Conservation (phyloP, 2,113 vertebrate species). For the Lathamus discolor region DNA sequence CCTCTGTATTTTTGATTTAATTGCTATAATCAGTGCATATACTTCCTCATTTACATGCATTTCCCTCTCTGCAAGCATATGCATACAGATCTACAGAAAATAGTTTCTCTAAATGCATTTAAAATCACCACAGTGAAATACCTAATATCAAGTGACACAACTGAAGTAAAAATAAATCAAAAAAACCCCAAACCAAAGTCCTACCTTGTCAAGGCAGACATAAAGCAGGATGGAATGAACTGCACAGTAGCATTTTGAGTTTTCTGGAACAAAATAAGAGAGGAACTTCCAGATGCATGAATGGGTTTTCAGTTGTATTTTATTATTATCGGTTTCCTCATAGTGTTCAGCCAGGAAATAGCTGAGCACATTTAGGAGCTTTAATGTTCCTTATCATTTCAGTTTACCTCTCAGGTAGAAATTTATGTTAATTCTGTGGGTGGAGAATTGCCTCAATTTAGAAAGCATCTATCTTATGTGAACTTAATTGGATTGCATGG, state of each 20-base stretch:
- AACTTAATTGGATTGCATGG: background rate
- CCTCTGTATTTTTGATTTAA: conserved; percentile 37
- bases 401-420: background rate
- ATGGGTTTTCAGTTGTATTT: background rate
- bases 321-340: background rate
- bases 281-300: background rate
- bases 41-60: conserved; percentile 22
- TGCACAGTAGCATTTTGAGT: background rate
- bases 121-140: background rate
- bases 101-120: conserved; percentile 15
- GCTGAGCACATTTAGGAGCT: background rate
- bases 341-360: background rate
- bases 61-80: background rate
- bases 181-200: background rate
- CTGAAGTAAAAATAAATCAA: background rate
- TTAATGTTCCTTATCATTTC: background rate
- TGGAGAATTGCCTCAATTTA: background rate
- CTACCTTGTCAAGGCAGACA: background rate
- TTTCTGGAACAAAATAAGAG: background rate
- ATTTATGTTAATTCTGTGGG: background rate
- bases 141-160: background rate
- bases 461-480: background rate
- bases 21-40: conserved; percentile 27
- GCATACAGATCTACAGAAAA: background rate
- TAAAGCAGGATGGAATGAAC: background rate